Conservation (phyloP, 2,797 vertebrate species). For the Tenualosa ilisha region DNA sequence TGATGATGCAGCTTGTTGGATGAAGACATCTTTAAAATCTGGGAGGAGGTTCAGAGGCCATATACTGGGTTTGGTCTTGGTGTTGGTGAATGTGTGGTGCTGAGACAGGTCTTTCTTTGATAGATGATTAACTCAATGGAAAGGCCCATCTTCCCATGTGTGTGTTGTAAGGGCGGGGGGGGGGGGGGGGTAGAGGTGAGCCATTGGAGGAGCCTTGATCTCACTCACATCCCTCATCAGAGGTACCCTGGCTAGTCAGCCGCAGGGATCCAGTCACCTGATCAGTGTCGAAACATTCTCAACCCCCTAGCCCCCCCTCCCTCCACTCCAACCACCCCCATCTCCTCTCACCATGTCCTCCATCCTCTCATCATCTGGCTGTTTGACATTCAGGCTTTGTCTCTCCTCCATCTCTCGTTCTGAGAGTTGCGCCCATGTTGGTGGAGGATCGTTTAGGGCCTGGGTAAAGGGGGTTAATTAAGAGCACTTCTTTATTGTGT, state of each 20-base stretch:
- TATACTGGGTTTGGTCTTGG: background rate
- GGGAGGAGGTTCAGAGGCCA: background rate
- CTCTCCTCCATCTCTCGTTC: background rate
- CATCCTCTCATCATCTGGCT: background rate
- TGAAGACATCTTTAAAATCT: background rate
- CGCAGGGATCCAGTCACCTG: slow-evolving; percentile 34
- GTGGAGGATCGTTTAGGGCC: background rate
- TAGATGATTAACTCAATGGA: background rate
- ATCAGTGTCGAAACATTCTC: slow-evolving; percentile 36
- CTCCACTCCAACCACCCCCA: slow-evolving; percentile 2
- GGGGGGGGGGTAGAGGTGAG: background rate
- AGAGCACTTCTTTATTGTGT: slow-evolving; percentile 16
- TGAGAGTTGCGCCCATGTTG: background rate
- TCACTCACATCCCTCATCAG: slow-evolving; percentile 40
- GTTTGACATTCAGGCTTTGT: background rate
- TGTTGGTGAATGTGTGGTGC: background rate
- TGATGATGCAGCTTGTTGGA: background rate
- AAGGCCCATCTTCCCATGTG: background rate
- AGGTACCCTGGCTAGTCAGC: background rate
- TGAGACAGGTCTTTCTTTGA: background rate
- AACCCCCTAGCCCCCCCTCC: slow-evolving; percentile 12
- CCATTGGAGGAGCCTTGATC: slow-evolving; percentile 39
- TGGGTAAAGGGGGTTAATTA: slow-evolving; percentile 32
- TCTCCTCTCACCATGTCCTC: background rate
- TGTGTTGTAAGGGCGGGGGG: slow-evolving; percentile 1